Conservation (phyloP, 2,888 invertebrate genomes). For the Dicycla oo region DNA sequence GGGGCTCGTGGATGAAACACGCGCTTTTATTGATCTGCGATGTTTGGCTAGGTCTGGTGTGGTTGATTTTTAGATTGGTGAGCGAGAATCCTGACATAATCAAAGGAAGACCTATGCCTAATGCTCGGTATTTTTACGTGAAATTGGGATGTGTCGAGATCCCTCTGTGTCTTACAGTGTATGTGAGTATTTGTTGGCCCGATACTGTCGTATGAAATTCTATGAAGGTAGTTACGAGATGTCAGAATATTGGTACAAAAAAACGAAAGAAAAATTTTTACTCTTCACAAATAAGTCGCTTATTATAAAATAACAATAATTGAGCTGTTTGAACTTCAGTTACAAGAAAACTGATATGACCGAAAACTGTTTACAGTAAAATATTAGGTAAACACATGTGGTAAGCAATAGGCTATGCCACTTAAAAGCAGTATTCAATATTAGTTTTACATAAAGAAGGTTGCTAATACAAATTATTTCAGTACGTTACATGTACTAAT, state of each 20-base stretch:
- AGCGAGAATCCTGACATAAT: neutral
- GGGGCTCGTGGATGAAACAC: constrained; percentile 15
- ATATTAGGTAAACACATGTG: neutral
- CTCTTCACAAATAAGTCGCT: too few species aligned
- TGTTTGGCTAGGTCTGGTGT: neutral
- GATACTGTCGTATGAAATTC: neutral
- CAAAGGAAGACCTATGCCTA: neutral
- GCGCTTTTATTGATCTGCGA: constrained; percentile 32
- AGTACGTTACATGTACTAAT: neutral
- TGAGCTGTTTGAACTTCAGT: neutral
- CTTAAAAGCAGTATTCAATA: neutral
- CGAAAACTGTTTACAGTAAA: neutral
- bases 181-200: too few species aligned
- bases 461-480: constrained; percentile 2
- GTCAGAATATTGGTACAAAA: neutral
- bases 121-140: neutral
- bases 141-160: neutral
- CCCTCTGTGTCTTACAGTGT: neutral
- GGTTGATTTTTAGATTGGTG: neutral
- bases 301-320: neutral
- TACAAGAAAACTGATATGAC: neutral
- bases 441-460: neutral
- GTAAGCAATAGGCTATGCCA: neutral
- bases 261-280: too few species aligned
- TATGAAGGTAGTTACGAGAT: neutral